Base-by-base conservation (phyloP, 1,140 invertebrate species). In the Nylanderia fulva region DNA sequence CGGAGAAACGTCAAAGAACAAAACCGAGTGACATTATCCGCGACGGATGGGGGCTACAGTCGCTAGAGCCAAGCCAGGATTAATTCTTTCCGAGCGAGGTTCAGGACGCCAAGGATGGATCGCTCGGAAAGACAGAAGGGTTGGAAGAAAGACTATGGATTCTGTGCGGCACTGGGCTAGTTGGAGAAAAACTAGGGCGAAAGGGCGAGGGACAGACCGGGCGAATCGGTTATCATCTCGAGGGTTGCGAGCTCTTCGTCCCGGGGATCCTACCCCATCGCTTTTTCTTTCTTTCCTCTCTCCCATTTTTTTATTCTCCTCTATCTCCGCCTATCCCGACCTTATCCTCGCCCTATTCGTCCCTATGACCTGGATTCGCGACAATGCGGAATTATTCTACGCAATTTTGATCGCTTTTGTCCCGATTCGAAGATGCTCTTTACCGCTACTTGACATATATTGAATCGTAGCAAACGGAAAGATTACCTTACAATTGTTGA, bases 141-240 rank as follows among this genome's bases (percentile, higher is more conserved):
- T 68, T 86, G 56, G 61, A 45, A 87, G 60, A 66, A 80, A 69
- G 69, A 52, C 56, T 13, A 29, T 33, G 45, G 45, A 69, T 83
- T 24, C 68, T 60, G n/a, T n/a, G 27, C 9, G 15, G 33, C 48
- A 68, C 68, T 79, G 72, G 52, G 27, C 56, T 29, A 56, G 64
- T 24, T 27, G 21, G 79, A 58, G 56, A 80, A 69, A 88, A 88
- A 88, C 84, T 89, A 85, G 84, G 85, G 79, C 84, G 85, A 90
- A 86, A 86, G 83, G 74, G 77, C 48, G 82, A 85, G 82, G 75
- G 74, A 85, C 61, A 84, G 45, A 54, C 39, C 60, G 75, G 85
- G 77, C 77, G 79, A 91, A 89, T 85, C 83, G 85, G 85, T 91
- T 92, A 91, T 92, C 86, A 88, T 88, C 87, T 82, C 63, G 33